Base-by-base conservation (phyloP, 92 coral and sea anemone genomes). In the Umimayanthus chanpuru region DNA sequence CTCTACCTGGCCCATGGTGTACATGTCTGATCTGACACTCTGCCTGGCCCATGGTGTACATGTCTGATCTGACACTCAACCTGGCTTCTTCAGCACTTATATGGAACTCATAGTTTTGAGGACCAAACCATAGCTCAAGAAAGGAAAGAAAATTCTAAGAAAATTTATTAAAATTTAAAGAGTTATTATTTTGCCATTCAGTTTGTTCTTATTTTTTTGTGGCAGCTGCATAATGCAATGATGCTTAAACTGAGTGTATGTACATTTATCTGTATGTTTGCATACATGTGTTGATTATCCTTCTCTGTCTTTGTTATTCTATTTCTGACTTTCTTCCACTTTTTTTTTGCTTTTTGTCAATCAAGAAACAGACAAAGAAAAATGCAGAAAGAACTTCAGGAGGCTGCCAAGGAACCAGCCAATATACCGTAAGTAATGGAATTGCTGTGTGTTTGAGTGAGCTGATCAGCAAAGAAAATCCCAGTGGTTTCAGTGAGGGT, bases 321-420 rank as follows among this genome's bases (percentile, higher is more conserved):
- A 44, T 44, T 21, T 14, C 7, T 77, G 56, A 29, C 36, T 25
- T 11, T 70, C 67, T 80, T 55, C 56, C 53, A n/a, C 4, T 30
- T 15, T 38, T 50, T 74, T 28, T 28, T 23, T 43, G 2, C 8
- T 39, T n/a, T 40, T 81, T 39, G 21, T n/a, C 26, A 39, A 18
- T 23, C 20, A 53, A 96, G 99, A 91, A 85, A 72, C 61, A 92
- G 98, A 65, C 99, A 96, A 72, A 96, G 93, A 88, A 90, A 93
- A 82, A 79, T 95, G 9, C 93, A 93, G 76, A 89, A 89, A 58
- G 97, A 94, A 67, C 89, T 96, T 43, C 64, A 86, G 76, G 99
- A 96, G 81, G 99, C 99, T 38, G 97, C 99, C 16, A 96, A 92
- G 79, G 99, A 96, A 92, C 95, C 94, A 38, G 93, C 91, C 9